phyloP scores from a whole-genome alignment of 2,888 invertebrate genomes.

The Drosophila differens region DNA sequence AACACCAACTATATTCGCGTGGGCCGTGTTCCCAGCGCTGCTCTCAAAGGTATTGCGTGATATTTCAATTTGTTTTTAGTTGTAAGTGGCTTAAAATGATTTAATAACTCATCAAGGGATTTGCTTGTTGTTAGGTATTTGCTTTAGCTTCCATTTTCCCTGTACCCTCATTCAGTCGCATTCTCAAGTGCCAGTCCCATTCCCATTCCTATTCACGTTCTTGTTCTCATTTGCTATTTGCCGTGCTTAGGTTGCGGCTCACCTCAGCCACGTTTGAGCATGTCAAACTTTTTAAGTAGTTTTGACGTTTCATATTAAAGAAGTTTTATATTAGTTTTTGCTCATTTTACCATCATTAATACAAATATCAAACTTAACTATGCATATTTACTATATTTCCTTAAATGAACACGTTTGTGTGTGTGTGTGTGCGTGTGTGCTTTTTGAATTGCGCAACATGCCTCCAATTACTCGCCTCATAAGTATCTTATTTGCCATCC shows the following conservation, averaged over 20 bases:
- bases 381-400: slow-evolving; percentile 59
- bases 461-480: slow-evolving; percentile 5
- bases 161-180: not conserved
- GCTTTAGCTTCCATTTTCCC: slow-evolving; percentile 58
- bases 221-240: slow-evolving; percentile 31
- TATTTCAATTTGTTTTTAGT: slow-evolving; percentile 82
- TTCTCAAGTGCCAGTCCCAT: slow-evolving; percentile 13
- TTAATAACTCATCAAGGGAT: slow-evolving; percentile 83
- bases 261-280: slow-evolving; percentile 57
- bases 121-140: slow-evolving; percentile 78
- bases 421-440: not conserved
- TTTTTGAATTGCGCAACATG: slow-evolving; percentile 2
- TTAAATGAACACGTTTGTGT: slow-evolving; percentile 2
- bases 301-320: slow-evolving; percentile 77
- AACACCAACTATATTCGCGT: slow-evolving; percentile 58
- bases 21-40: slow-evolving; percentile 43
- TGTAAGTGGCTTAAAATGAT: slow-evolving; percentile 83
- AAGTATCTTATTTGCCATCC: slow-evolving; percentile 63
- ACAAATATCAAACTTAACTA: slow-evolving; percentile 70
- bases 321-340: slow-evolving; percentile 80
- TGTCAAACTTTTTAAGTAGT: slow-evolving; percentile 78
- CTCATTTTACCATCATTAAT: slow-evolving; percentile 76
- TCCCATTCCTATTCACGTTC: slow-evolving; percentile 4
- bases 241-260: slow-evolving; percentile 32
- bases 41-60: slow-evolving; percentile 81